phyloP scores from a whole-genome alignment of 2,888 invertebrate species.

The Alsophila aescularia region DNA sequence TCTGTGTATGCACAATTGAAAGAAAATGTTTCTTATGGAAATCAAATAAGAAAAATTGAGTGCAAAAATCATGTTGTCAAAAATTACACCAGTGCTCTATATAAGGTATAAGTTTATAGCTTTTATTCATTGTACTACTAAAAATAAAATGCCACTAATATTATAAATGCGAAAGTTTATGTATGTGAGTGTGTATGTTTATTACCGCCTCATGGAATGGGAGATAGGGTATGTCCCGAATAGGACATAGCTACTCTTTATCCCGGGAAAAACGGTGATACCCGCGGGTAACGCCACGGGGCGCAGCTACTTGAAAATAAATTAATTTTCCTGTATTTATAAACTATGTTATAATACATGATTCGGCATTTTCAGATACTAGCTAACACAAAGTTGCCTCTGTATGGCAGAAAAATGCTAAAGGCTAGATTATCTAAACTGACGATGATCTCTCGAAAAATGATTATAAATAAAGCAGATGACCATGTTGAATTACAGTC shows the following conservation, averaged over 20 bases:
- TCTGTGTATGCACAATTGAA: constrained; percentile 11
- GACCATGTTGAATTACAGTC: not conserved
- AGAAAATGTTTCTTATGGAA: constrained; percentile 21
- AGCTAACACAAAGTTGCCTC: constrained; percentile 14
- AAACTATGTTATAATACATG: too few relatives aligned
- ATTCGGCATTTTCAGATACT: not conserved
- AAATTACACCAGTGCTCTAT: constrained; percentile 13
- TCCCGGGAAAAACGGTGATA: too few relatives aligned
- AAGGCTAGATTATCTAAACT: constrained; percentile 6
- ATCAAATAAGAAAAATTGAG: constrained; percentile 11
- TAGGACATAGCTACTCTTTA: too few relatives aligned
- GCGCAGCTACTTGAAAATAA: too few relatives aligned
- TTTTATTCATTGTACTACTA: too few relatives aligned
- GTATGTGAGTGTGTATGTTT: too few relatives aligned
- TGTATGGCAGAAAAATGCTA: constrained; percentile 8
- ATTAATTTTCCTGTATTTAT: too few relatives aligned
- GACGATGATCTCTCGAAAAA: constrained; percentile 6
- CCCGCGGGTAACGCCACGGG: too few relatives aligned
- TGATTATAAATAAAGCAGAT: not conserved
- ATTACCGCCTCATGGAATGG: too few relatives aligned
- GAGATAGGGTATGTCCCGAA: too few relatives aligned
- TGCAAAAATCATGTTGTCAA: constrained; percentile 20
- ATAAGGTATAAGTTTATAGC: constrained; percentile 1
- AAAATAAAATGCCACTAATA: too few relatives aligned
- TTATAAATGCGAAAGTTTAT: too few relatives aligned